Evolutionary conservation across 2,797 vertebrate genomes (phyloP).

Genomic region (Pempheris klunzingeri): DNA sequence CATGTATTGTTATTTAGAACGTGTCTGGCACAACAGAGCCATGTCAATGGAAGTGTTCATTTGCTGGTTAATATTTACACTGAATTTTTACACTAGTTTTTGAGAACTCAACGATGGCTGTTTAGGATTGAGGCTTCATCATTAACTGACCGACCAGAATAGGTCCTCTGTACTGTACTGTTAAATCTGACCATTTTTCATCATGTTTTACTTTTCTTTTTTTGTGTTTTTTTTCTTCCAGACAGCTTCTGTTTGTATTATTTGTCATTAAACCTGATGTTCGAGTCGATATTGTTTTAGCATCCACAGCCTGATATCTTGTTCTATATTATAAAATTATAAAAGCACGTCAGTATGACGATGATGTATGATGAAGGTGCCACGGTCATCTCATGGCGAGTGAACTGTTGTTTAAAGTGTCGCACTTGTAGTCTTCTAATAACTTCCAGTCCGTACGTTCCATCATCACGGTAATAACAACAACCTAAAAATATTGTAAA

Average conservation of each 20-base stretch:
- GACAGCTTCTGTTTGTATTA: not conserved
- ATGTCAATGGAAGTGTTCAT: slow-evolving; percentile 1
- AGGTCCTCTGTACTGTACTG: too few relatives aligned
- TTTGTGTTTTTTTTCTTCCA: not conserved
- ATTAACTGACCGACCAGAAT: not conserved
- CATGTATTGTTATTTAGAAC: slow-evolving; percentile 5
- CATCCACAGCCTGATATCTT: not conserved
- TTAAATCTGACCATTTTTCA: not conserved
- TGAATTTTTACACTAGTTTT: not conserved
- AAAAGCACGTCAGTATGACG: too few relatives aligned
- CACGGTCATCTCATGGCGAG: not conserved
- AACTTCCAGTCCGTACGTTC: too few relatives aligned
- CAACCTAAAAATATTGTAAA: not conserved
- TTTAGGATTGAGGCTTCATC: not conserved
- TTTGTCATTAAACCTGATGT: too few relatives aligned
- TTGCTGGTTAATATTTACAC: not conserved
- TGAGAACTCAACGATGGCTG: not conserved
- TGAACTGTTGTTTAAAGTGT: not conserved
- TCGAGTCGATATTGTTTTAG: not conserved
- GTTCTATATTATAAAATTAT: too few relatives aligned
- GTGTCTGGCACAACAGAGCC: not conserved
- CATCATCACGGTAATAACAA: not conserved
- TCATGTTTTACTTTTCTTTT: not conserved
- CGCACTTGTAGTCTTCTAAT: too few relatives aligned
- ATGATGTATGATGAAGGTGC: too few relatives aligned